phyloP scores from a whole-genome alignment of 2,113 vertebrate species.

The Genyomyrus donnyi region DNA sequence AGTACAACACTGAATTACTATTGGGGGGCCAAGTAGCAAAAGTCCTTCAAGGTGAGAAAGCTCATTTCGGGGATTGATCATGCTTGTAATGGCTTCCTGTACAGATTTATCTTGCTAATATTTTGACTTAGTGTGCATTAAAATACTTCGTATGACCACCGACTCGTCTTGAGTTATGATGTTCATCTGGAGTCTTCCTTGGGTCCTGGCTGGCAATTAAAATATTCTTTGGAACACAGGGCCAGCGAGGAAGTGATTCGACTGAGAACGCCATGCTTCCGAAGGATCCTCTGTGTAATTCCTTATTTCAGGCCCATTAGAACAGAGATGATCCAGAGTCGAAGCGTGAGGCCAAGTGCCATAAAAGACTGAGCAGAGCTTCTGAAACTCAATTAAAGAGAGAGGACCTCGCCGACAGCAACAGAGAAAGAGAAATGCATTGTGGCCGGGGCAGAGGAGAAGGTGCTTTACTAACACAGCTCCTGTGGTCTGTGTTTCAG shows the following conservation, averaged over 20 bases:
- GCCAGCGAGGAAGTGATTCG: not conserved
- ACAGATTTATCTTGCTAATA: slow-evolving; percentile 33
- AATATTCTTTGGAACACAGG: slow-evolving; percentile 17
- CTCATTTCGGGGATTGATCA: slow-evolving; percentile 29
- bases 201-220: slow-evolving; percentile 19
- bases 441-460: not conserved
- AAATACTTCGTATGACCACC: slow-evolving; percentile 24
- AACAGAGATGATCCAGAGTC: not conserved
- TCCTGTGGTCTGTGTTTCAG: not conserved
- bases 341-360: not conserved
- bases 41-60: slow-evolving; percentile 21
- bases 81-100: slow-evolving; percentile 28
- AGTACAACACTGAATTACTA: not conserved
- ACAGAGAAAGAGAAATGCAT: slow-evolving; percentile 12
- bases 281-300: not conserved
- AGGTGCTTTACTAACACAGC: not conserved
- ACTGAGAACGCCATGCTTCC: not conserved
- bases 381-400: slow-evolving; percentile 10
- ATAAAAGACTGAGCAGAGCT: not conserved
- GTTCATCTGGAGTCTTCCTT: slow-evolving; percentile 16
- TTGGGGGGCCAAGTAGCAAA: not conserved
- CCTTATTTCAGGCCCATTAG: slow-evolving; percentile 16
- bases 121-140: slow-evolving; percentile 29
- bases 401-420: not conserved
- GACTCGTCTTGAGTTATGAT: slow-evolving; percentile 27